These are phyloP conservation scores for Pseudomyrmex dendroicus DNA, from an alignment of 1,140 invertebrate species.

Conservation along the genomic window DNA sequence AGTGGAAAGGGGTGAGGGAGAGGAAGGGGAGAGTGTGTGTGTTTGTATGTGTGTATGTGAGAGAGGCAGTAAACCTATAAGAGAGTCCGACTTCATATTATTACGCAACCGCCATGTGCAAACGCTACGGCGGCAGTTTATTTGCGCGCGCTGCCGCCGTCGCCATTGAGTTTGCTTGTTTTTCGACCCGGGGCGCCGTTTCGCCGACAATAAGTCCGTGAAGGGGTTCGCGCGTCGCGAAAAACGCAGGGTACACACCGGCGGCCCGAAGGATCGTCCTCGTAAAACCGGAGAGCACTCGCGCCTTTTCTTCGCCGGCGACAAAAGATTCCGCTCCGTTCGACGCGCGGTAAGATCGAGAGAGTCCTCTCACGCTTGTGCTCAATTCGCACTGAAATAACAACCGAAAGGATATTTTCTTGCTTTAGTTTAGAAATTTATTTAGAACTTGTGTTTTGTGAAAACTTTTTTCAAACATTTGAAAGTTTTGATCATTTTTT, in stretches of 20 bases:
- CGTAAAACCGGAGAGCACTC: constrained; percentile 46
- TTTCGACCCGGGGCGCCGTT: constrained; percentile 17
- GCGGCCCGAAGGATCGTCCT: background rate
- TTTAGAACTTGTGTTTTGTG: too few species aligned
- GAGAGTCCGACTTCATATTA: constrained; percentile 63
- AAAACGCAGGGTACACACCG: background rate
- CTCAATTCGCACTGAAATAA: constrained; percentile 41
- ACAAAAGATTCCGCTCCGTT: constrained; percentile 34
- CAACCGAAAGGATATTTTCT: constrained; percentile 3
- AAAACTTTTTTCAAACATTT: too few species aligned
- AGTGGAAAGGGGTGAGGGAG: background rate
- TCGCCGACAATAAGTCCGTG: constrained; percentile 22
- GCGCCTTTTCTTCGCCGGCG: constrained; percentile 67
- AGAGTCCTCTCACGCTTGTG: constrained; percentile 17
- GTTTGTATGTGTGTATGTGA: too few species aligned
- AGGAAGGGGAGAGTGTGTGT: background rate
- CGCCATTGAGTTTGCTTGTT: constrained; percentile 36
- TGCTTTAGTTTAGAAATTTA: background rate
- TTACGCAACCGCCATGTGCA: constrained; percentile 75
- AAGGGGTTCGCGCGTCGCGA: constrained; percentile 15
- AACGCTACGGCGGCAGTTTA: constrained; percentile 69
- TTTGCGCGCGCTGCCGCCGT: constrained; percentile 63
- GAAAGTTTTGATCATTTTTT: background rate
- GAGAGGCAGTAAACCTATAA: constrained; percentile 11
- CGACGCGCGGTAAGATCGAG: constrained; percentile 8